Percentiles rank a stretch among this genome's conserved stretches.
phyloP scores from a whole-genome alignment of 53 echinoderm and acorn worm species.

The Apostichopus leukothele region DNA sequence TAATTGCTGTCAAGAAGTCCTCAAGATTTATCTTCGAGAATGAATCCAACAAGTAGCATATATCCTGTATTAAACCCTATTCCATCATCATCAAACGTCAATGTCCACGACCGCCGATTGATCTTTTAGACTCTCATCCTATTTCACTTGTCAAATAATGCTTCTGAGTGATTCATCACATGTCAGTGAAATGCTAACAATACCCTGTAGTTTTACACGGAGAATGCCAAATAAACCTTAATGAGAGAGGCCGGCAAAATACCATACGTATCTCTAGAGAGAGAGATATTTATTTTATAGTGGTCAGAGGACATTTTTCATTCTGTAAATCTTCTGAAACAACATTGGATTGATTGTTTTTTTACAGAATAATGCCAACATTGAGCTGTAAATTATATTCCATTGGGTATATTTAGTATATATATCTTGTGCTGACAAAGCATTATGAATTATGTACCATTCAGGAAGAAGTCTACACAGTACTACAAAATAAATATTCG shows the following conservation, averaged over 20 bases:
- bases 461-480: too few relatives aligned
- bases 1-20: neutral
- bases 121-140: neutral
- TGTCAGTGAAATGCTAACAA: neutral
- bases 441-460: too few relatives aligned
- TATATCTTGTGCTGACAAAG: too few relatives aligned
- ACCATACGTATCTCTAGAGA: neutral
- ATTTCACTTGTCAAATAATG: neutral
- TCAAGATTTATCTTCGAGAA: neutral
- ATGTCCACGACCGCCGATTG: neutral
- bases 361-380: too few relatives aligned
- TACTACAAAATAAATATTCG: too few relatives aligned
- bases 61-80: neutral
- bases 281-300: too few relatives aligned
- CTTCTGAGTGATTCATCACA: neutral
- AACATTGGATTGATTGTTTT: too few relatives aligned
- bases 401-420: too few relatives aligned
- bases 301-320: too few relatives aligned
- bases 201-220: neutral
- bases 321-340: too few relatives aligned
- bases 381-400: too few relatives aligned
- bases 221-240: neutral
- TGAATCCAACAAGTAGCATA: neutral
- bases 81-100: neutral
- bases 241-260: neutral